Base-by-base conservation (phyloP, 2,888 invertebrate species). In the Dorcus hopei region DNA sequence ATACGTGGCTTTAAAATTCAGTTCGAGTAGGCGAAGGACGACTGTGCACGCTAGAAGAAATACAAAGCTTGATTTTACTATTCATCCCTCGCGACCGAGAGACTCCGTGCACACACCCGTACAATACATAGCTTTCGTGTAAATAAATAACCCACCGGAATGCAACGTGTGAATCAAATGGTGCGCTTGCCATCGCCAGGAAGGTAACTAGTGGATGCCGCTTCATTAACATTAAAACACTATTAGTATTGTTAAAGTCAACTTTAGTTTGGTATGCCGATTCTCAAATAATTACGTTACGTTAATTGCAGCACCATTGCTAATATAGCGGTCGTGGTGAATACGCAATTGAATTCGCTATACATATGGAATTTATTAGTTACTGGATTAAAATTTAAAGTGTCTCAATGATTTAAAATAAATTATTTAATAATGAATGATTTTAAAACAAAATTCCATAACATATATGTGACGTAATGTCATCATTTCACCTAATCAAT, bases 211-310 rank as follows among this genome's bases (percentile, higher is more conserved):
- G 9, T 45, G 19, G 19, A 16, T 16, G 11, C 19, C 55, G 49
- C 50, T 14, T 38, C 50, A 56, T 56, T 56, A 56, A 45, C 56
- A 56, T 56, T 56, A 56, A 56, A 50, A 9, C 50, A 50, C 50
- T 42, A 56, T 50, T 56, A 50, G 50, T 56, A 50, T 50, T 39
- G 50, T 45, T 41, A 54, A 40, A 41, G 47, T 48, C 48, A 54
- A 48, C 48, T 54, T 45, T 45, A 23, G 45, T n/a, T 9, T 23
- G 23, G 23, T 19, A 23, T 45, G 45, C 45, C 45, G 45, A 45
- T 23, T 45, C 23, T 45, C 16, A 45, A 45, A 19, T 45, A 45
- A 45, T 45, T 45, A 45, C 45, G 23, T 45, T 45, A 14, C 16
- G 23, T 45, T 45, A 45, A 9, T 19, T 45, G 26, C 26, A 33